These are phyloP conservation scores for Cyrtonyx montezumae DNA, from an alignment of 2,113 vertebrate genomes.

Conservation along the genomic window DNA sequence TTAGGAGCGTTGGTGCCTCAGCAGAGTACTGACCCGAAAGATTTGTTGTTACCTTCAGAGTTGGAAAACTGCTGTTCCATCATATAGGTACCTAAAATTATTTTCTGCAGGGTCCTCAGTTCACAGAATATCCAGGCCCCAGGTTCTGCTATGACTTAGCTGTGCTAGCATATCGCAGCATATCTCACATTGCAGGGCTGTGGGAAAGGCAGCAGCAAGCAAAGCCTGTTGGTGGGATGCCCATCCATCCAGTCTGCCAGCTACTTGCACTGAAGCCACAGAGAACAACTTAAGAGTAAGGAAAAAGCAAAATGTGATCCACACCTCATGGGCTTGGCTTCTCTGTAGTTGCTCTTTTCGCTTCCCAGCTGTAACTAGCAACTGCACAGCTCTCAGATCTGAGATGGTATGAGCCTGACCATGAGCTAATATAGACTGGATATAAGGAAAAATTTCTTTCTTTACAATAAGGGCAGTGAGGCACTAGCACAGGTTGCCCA, in stretches of 20 bases:
- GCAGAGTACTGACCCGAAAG: background rate
- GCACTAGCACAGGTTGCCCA: too few relatives aligned
- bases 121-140: background rate
- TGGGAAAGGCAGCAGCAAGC: background rate
- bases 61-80: background rate
- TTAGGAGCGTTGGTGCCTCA: background rate
- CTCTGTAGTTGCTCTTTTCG: background rate
- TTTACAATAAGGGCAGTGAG: too few relatives aligned
- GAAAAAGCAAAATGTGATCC: background rate
- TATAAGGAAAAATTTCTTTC: too few relatives aligned
- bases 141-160: background rate
- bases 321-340: accelerated
- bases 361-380: background rate
- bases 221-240: background rate
- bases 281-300: background rate
- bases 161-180: background rate
- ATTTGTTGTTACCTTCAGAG: background rate
- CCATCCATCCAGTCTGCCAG: background rate
- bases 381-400: background rate
- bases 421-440: background rate
- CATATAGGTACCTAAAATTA: background rate
- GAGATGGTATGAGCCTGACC: background rate
- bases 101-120: background rate
- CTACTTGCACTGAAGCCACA: background rate
- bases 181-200: background rate